Evolutionary conservation across 2,113 vertebrate species (phyloP).

Genomic region (Lonchura striata): DNA sequence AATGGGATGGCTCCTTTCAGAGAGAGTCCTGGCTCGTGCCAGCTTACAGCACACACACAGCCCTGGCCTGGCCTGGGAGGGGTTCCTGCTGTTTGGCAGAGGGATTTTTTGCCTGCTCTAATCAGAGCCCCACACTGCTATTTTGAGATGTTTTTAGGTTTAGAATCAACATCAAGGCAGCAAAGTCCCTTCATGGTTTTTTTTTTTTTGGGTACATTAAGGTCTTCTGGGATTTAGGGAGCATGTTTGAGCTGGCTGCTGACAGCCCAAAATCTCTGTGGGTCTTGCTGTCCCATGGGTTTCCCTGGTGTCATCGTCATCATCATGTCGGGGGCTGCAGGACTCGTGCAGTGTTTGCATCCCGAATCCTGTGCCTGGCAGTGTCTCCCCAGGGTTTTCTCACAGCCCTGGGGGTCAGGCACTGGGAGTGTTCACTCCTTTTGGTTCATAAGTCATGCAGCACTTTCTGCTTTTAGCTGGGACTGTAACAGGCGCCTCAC

Average conservation of each 20-base stretch:
- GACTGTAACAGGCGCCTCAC: background rate
- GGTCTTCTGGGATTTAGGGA: background rate
- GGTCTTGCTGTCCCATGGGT: accelerated
- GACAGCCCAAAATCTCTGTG: background rate
- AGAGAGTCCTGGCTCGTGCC: background rate
- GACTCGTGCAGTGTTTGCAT: accelerated
- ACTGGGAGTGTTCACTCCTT: background rate
- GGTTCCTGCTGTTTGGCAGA: background rate
- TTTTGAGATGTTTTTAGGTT: background rate
- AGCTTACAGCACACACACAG: background rate
- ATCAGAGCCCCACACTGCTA: background rate
- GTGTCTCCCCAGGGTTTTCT: background rate
- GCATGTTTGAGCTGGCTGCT: background rate
- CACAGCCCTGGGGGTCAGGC: background rate
- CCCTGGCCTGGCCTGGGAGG: background rate
- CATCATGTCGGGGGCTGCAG: background rate
- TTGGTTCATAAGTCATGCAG: background rate
- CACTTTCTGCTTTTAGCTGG: slow-evolving; percentile 28
- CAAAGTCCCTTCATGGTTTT: background rate
- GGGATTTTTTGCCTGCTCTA: background rate
- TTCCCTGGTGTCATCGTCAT: background rate
- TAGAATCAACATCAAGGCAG: background rate
- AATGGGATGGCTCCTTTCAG: background rate
- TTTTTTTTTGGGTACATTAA: background rate
- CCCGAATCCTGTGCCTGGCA: background rate